Percentiles rank a stretch among this genome's conserved stretches.
phyloP scores from a whole-genome alignment of 1,140 invertebrate genomes.

The Chrysopa pallens region DNA sequence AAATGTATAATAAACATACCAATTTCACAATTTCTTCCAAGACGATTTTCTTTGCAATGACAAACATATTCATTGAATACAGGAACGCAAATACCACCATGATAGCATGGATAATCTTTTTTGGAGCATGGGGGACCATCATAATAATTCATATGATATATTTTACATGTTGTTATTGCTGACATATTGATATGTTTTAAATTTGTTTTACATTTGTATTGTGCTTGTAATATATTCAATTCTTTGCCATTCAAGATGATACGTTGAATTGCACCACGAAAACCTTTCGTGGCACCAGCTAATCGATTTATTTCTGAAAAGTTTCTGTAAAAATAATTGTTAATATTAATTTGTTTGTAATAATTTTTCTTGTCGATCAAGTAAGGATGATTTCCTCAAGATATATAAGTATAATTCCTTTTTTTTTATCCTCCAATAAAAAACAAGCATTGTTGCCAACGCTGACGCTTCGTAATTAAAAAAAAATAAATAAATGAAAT shows the following conservation, averaged over 20 bases:
- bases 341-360: background rate
- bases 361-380: constrained; percentile 1
- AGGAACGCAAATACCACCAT: constrained; percentile 60
- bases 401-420: too few species aligned
- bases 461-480: too few species aligned
- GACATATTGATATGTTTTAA: constrained; percentile 25
- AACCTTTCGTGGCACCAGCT: constrained; percentile 51
- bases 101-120: constrained; percentile 44
- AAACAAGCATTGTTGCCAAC: too few species aligned
- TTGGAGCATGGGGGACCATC: constrained; percentile 48
- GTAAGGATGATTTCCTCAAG: background rate
- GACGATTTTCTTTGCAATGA: constrained; percentile 43
- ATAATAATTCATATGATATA: constrained; percentile 26
- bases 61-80: constrained; percentile 49
- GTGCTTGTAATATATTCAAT: constrained; percentile 31
- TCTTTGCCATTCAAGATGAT: constrained; percentile 63
- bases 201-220: constrained; percentile 8
- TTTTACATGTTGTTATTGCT: background rate
- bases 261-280: constrained; percentile 69
- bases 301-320: constrained; percentile 52
- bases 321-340: constrained; percentile 25
- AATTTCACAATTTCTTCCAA: constrained; percentile 54
- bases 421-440: too few species aligned
- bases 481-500: too few species aligned
- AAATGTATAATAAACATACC: constrained; percentile 37